These are phyloP conservation scores for Dichetophora obliterata DNA, from an alignment of 2,888 invertebrate genomes.

Conservation along the genomic window DNA sequence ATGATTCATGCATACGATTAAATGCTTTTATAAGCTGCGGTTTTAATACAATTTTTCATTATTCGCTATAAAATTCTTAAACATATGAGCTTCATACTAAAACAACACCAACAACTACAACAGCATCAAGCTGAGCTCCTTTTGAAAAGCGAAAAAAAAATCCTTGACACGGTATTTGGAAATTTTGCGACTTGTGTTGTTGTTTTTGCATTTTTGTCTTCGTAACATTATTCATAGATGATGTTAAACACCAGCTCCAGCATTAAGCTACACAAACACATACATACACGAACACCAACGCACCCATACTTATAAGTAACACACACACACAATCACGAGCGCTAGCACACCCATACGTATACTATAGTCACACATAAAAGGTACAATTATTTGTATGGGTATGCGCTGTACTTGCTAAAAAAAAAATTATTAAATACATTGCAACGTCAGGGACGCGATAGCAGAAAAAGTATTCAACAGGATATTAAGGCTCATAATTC, in stretches of 20 bases:
- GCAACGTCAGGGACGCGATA: constrained; percentile 11
- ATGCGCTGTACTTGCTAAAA: not conserved
- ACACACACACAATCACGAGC: not conserved
- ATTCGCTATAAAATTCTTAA: too few relatives aligned
- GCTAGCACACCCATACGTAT: not conserved
- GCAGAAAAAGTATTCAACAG: constrained; percentile 32
- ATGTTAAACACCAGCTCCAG: constrained; percentile 24
- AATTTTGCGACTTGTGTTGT: not conserved
- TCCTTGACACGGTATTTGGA: constrained; percentile 16
- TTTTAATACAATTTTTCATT: too few relatives aligned
- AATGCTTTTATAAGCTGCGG: too few relatives aligned
- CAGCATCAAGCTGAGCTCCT: not conserved
- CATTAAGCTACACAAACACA: not conserved
- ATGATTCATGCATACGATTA: too few relatives aligned
- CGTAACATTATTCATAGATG: constrained; percentile 21
- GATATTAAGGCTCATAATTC: constrained; percentile 38
- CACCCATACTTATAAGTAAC: too few relatives aligned
- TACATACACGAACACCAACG: not conserved
- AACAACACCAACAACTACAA: not conserved
- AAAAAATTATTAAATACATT: constrained; percentile 19
- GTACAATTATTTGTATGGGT: too few relatives aligned
- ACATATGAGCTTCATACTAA: too few relatives aligned
- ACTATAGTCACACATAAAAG: not conserved
- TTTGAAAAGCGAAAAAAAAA: not conserved
- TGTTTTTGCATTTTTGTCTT: not conserved